Conservation (phyloP, 2,888 invertebrate genomes). For the Entomobrya proxima region DNA sequence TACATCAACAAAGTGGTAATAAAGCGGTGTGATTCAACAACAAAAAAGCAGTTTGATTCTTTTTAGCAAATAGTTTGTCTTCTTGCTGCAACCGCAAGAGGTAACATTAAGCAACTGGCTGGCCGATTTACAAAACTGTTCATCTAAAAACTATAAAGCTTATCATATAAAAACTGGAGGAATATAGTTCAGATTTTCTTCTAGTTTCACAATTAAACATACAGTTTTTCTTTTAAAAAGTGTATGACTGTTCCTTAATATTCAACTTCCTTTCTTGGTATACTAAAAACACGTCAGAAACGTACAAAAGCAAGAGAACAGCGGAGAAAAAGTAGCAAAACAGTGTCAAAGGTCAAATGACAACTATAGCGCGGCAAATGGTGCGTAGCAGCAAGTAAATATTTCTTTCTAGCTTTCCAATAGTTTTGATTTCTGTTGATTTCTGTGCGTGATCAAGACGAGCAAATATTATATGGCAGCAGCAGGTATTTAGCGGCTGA, state of each 20-base stretch:
- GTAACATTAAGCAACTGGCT: conserved; percentile 31
- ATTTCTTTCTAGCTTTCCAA: neutral
- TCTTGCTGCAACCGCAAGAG: conserved; percentile 6
- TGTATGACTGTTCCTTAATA: too few relatives aligned
- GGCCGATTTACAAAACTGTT: neutral
- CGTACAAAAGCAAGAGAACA: conserved; percentile 53
- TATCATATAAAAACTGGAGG: neutral
- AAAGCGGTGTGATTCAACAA: conserved; percentile 37
- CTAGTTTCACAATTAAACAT: conserved; percentile 16
- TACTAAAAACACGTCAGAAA: conserved; percentile 30
- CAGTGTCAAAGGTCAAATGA: conserved; percentile 55
- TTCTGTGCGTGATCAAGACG: neutral
- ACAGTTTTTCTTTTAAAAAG: neutral
- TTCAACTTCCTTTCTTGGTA: neutral
- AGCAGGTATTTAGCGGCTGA: conserved; percentile 52
- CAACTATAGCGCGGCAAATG: conserved; percentile 41
- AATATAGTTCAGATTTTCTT: neutral
- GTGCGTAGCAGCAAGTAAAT: conserved; percentile 38
- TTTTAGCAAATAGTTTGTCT: neutral
- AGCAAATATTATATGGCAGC: neutral
- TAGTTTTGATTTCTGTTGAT: conserved; percentile 7
- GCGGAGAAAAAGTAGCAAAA: conserved; percentile 40
- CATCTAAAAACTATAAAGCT: conserved; percentile 38
- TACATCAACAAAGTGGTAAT: conserved; percentile 31
- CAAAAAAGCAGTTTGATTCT: conserved; percentile 26